These are phyloP conservation scores for Trinectes maculatus DNA, from an alignment of 2,113 vertebrate genomes.

Conservation along the genomic window DNA sequence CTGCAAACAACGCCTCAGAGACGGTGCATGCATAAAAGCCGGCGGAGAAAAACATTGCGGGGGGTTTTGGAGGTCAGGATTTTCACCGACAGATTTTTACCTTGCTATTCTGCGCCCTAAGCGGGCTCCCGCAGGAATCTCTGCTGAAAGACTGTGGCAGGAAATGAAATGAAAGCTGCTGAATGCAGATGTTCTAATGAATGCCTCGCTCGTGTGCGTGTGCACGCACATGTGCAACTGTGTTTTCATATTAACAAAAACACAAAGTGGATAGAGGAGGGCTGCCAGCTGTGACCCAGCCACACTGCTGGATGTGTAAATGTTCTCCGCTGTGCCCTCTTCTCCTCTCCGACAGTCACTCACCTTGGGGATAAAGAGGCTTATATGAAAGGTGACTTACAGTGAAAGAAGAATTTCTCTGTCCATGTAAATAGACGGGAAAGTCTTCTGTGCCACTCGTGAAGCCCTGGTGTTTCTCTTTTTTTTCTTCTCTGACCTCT, in stretches of 20 bases:
- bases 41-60: constrained; percentile 59
- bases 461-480: background rate
- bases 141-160: constrained; percentile 44
- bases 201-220: background rate
- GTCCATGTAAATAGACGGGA: constrained; percentile 41
- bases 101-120: constrained; percentile 51
- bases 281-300: constrained; percentile 42
- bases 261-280: constrained; percentile 25
- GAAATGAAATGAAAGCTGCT: constrained; percentile 70
- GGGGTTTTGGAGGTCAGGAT: constrained; percentile 62
- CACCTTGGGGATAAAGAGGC: constrained; percentile 58
- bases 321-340: constrained; percentile 25
- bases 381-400: constrained; percentile 61
- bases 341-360: constrained; percentile 29
- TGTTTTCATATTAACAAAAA: constrained; percentile 48
- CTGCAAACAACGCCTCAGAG: constrained; percentile 82
- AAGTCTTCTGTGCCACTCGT: constrained; percentile 22
- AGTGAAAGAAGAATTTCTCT: constrained; percentile 35
- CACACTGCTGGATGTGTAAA: constrained; percentile 49
- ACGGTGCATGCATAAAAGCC: constrained; percentile 71
- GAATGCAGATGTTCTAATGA: constrained; percentile 70
- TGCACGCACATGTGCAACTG: background rate
- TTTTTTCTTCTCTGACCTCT: constrained; percentile 31
- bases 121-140: constrained; percentile 47
- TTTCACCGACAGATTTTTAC: constrained; percentile 48